Conservation (phyloP, 1,140 invertebrate species). For the Drosophila obscura region DNA sequence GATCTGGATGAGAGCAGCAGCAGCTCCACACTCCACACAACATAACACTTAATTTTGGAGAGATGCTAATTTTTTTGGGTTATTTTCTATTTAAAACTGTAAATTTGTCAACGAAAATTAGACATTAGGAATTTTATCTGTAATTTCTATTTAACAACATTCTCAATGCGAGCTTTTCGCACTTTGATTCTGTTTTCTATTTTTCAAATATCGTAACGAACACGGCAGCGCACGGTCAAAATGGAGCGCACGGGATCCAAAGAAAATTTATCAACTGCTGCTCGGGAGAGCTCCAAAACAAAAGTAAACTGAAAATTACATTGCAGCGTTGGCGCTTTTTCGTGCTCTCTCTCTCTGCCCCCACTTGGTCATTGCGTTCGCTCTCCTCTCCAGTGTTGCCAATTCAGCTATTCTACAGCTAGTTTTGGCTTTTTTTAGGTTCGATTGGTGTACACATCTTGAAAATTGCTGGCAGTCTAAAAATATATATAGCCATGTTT, state of each 20-base stretch:
- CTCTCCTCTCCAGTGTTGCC: background rate
- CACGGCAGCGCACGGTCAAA: constrained; percentile 11
- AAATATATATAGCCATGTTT: background rate
- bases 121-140: constrained; percentile 26
- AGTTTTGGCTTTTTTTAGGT: background rate
- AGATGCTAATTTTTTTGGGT: constrained; percentile 6
- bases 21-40: constrained; percentile 66
- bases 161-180: constrained; percentile 50
- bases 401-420: background rate
- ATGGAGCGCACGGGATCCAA: background rate
- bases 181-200: constrained; percentile 24
- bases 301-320: constrained; percentile 12
- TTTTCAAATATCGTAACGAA: constrained; percentile 41
- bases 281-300: constrained; percentile 19
- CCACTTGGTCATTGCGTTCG: too few relatives aligned
- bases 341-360: too few relatives aligned
- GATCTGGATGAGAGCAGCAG: constrained; percentile 23
- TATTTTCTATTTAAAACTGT: constrained; percentile 11
- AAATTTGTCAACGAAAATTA: constrained; percentile 52
- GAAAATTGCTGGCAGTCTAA: background rate
- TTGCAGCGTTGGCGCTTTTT: constrained; percentile 2
- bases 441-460: background rate
- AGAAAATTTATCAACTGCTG: background rate
- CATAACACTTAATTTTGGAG: constrained; percentile 42
- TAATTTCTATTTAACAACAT: constrained; percentile 57